Evolutionary conservation across 2,113 vertebrate genomes (phyloP).

Genomic region (Solea solea): DNA sequence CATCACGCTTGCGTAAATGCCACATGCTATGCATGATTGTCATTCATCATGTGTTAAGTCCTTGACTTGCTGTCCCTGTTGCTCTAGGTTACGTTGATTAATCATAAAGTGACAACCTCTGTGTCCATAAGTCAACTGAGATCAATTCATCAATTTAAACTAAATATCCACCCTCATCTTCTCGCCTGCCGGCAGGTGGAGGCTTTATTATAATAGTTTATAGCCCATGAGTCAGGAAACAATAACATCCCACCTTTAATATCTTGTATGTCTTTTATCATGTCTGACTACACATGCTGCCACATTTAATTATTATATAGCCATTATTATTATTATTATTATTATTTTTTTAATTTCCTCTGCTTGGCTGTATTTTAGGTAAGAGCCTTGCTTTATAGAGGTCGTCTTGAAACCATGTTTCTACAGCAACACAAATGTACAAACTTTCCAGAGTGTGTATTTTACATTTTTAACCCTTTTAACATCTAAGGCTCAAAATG

Average conservation of each 20-base stretch:
- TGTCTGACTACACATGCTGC: slow-evolving; percentile 43
- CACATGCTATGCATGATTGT: slow-evolving; percentile 48
- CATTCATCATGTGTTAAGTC: slow-evolving; percentile 63
- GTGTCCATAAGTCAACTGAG: slow-evolving; percentile 59
- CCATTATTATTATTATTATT: too few relatives aligned
- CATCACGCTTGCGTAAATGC: slow-evolving; percentile 37
- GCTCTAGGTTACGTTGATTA: slow-evolving; percentile 53
- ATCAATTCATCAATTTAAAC: slow-evolving; percentile 66
- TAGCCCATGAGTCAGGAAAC: slow-evolving; percentile 34
- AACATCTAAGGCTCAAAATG: too few relatives aligned
- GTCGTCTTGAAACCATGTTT: too few relatives aligned
- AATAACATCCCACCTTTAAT: slow-evolving; percentile 35
- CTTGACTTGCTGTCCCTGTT: slow-evolving; percentile 53
- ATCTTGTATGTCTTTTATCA: slow-evolving; percentile 29
- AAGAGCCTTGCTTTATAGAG: too few relatives aligned
- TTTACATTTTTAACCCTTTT: too few relatives aligned
- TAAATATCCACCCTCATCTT: slow-evolving; percentile 31
- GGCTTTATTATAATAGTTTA: slow-evolving; percentile 47
- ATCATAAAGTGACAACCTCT: slow-evolving; percentile 64
- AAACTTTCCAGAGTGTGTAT: too few relatives aligned
- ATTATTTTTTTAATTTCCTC: too few relatives aligned
- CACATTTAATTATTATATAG: slow-evolving; percentile 42
- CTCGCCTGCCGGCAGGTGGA: slow-evolving; percentile 24
- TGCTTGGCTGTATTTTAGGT: too few relatives aligned
- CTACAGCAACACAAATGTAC: too few relatives aligned